Evolutionary conservation across 2,113 vertebrate genomes (phyloP).

Genomic region (Sorex araneus): DNA sequence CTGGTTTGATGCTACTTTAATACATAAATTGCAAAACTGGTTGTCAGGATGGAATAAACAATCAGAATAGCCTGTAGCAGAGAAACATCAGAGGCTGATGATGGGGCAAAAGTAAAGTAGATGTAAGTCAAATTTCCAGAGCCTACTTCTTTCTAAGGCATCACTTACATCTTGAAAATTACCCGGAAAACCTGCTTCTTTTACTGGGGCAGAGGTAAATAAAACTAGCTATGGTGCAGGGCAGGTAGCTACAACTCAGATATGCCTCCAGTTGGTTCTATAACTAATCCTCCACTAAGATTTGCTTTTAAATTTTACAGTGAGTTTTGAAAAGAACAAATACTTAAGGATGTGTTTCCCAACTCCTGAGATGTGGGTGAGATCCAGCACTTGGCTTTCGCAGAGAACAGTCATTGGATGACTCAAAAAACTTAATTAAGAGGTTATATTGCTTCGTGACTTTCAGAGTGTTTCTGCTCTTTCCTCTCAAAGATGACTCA

Average conservation of each 20-base stretch:
- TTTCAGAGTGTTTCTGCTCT: constrained; percentile 25
- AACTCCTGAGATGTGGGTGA: not conserved
- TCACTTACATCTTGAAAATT: constrained; percentile 68
- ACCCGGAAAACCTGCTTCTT: constrained; percentile 65
- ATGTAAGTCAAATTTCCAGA: constrained; percentile 66
- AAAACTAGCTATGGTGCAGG: constrained; percentile 63
- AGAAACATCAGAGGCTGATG: constrained; percentile 55
- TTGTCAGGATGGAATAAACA: constrained; percentile 69
- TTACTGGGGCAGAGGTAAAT: constrained; percentile 67
- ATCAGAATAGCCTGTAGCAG: constrained; percentile 68
- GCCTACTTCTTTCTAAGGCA: constrained; percentile 64
- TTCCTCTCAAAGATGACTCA: not conserved
- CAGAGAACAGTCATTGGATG: not conserved
- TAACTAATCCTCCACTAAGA: constrained; percentile 74
- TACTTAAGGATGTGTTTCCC: not conserved
- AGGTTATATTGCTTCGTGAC: not conserved
- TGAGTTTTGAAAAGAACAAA: constrained; percentile 53
- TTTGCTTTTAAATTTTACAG: constrained; percentile 40
- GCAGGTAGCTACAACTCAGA: constrained; percentile 69
- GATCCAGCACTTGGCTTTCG: constrained; percentile 56
- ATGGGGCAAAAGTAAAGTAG: constrained; percentile 65
- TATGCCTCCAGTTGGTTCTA: constrained; percentile 40
- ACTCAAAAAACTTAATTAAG: constrained; percentile 69
- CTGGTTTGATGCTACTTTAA: constrained; percentile 63
- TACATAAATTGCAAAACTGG: constrained; percentile 51